Evolutionary conservation across 2,888 invertebrate species (phyloP).

Genomic region (Caenorhabditis zanzibari): DNA sequence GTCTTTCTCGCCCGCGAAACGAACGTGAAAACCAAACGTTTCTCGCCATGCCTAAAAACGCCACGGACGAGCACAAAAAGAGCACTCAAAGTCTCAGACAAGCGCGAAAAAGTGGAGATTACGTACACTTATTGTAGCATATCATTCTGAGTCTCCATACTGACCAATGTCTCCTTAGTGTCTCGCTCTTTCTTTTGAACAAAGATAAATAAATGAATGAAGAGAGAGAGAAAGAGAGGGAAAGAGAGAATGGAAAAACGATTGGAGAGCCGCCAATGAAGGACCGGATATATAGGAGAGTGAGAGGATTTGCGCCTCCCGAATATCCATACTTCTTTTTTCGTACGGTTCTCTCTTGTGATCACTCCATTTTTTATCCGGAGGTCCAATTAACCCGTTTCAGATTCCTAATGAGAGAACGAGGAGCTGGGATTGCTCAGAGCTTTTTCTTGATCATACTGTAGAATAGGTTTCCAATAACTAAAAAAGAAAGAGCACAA

Average conservation of each 20-base stretch:
- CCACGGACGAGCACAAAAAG: slow-evolving; percentile 1
- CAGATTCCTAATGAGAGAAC: not conserved
- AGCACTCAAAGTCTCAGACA: slow-evolving; percentile 40
- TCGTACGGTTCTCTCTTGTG: slow-evolving; percentile 17
- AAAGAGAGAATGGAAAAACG: slow-evolving; percentile 28
- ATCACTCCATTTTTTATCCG: slow-evolving; percentile 23
- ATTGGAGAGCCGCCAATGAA: slow-evolving; percentile 55
- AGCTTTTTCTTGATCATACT: too few species aligned
- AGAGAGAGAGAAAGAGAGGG: not conserved
- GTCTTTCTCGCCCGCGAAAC: slow-evolving; percentile 22
- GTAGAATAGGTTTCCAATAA: too few species aligned
- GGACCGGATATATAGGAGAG: slow-evolving; percentile 52
- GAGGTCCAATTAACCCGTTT: not conserved
- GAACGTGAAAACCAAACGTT: slow-evolving; percentile 24
- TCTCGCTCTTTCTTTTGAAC: slow-evolving; percentile 12
- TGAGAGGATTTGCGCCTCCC: slow-evolving; percentile 34
- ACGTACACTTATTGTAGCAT: slow-evolving; percentile 41
- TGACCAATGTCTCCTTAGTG: slow-evolving; percentile 45
- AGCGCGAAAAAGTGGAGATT: slow-evolving; percentile 40
- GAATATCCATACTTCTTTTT: slow-evolving; percentile 15
- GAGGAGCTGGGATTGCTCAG: too few species aligned
- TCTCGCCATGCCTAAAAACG: slow-evolving; percentile 9
- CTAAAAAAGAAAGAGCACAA: too few species aligned
- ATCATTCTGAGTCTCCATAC: slow-evolving; percentile 31
- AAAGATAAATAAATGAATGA: slow-evolving; percentile 39